Base-by-base conservation (phyloP, 2,113 vertebrate genomes). In the Python bivittatus region DNA sequence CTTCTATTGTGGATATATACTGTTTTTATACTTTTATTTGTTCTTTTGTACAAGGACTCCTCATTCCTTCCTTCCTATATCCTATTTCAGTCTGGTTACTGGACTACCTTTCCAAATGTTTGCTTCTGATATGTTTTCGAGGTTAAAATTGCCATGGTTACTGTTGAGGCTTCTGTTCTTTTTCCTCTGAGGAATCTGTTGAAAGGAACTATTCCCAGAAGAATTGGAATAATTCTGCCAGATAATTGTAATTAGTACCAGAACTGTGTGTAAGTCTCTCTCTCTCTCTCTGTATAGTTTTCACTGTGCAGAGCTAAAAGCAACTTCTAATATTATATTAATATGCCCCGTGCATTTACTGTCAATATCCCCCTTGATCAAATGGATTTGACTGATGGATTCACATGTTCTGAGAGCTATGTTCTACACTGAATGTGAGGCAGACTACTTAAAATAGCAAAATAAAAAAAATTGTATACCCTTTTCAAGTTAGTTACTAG, bases 401-500 rank as follows among this genome's bases (percentile, higher is more conserved):
- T 60, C 25, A 64, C 23, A 52, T 42, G 25, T 56, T 33, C 61
- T 23, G 61, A 64, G 94, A 86, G 72, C 0, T 79, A 90, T 57
- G 87, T 94, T 92, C 85, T 56, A 4, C 93, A 0, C 0, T 33
- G 60, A 84, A 27, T 20, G 83, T 42, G 91, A 92, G 86, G 79
- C 88, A 96, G 92, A 94, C 84, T 85, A 91, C 95, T 95, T 95
- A 91, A 96, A 96, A 95, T 94, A 95, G 95, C 93, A 91, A 95
- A 95, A 94, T 94, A 95, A 95, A 96, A 95, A 96, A 94, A 96
- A 25, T 12, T 96, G 92, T 92, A 27, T 96, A 95, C 88, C 10
- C 25, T 94, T 95, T 95, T 91, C 93, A 95, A 96, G 95, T 95
- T 96, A 97, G 96, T 96, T 95, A 94, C 96, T 94, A 95, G 96